These are phyloP conservation scores for Drosophila kepulauana DNA, from an alignment of 1,140 invertebrate genomes.

Conservation along the genomic window DNA sequence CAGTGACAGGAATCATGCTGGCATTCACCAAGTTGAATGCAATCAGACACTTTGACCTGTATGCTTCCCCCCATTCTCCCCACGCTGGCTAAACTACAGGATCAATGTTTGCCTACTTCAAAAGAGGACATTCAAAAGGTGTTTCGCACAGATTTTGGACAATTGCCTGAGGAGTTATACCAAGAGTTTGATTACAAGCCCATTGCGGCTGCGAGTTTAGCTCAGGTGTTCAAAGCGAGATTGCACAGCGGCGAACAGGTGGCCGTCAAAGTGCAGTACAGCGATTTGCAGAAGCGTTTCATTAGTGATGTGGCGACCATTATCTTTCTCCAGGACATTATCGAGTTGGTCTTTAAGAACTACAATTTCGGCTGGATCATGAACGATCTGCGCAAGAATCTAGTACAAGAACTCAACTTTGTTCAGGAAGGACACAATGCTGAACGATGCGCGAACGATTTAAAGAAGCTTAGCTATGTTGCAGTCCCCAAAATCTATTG, in stretches of 20 bases:
- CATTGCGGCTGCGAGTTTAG: conserved; percentile 92
- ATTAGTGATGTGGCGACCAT: conserved; percentile 89
- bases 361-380: conserved; percentile 92
- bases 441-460: conserved; percentile 89
- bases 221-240: conserved; percentile 89
- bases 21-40: no score
- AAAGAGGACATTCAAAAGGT: conserved; percentile 88
- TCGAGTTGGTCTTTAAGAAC: conserved; percentile 90
- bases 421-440: conserved; percentile 90
- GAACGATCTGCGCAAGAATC: conserved; percentile 86
- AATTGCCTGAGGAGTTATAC: conserved; percentile 88
- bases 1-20: no score
- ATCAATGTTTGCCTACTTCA: conserved; percentile 88
- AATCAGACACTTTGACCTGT: no score
- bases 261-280: conserved; percentile 91
- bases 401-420: conserved; percentile 90
- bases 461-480: conserved; percentile 88
- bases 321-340: conserved; percentile 88
- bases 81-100: conserved; percentile 87
- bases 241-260: conserved; percentile 88
- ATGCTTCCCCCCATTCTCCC: no score
- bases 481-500: conserved; percentile 90
- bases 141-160: conserved; percentile 90
- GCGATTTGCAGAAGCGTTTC: conserved; percentile 91
- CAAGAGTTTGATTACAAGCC: conserved; percentile 88